Evolutionary conservation across 2,113 vertebrate genomes (phyloP).

Genomic region (Parus major): DNA sequence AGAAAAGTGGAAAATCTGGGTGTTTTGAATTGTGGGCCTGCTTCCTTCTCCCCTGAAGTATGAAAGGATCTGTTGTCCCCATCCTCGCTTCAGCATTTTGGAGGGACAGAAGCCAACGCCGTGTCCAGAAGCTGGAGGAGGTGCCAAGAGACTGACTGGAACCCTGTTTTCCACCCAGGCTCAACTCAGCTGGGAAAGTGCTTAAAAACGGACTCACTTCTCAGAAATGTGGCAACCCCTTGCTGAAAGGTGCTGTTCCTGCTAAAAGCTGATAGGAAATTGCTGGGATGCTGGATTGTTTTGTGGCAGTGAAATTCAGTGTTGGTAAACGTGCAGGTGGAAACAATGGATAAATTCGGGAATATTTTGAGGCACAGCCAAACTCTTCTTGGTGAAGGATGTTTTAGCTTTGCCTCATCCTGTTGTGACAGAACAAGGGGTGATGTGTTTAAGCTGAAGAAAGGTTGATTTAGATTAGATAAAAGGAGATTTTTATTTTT

Average conservation of each 20-base stretch:
- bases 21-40: neutral
- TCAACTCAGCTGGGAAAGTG: neutral
- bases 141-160: neutral
- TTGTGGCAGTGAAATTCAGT: neutral
- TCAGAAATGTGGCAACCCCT: neutral
- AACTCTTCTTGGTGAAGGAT: neutral
- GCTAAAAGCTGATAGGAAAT: neutral
- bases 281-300: neutral
- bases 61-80: neutral
- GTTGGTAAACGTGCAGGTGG: neutral
- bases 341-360: neutral
- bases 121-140: neutral
- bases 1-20: neutral
- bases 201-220: neutral
- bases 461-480: neutral
- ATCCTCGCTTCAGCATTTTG: neutral
- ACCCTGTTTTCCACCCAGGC: neutral
- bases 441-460: neutral
- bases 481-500: neutral
- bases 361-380: neutral
- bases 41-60: neutral
- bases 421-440: neutral
- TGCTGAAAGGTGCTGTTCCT: neutral
- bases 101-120: neutral
- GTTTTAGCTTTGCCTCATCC: neutral